Evolutionary conservation across 1,140 invertebrate species (phyloP).

Genomic region (Ladona fulva): DNA sequence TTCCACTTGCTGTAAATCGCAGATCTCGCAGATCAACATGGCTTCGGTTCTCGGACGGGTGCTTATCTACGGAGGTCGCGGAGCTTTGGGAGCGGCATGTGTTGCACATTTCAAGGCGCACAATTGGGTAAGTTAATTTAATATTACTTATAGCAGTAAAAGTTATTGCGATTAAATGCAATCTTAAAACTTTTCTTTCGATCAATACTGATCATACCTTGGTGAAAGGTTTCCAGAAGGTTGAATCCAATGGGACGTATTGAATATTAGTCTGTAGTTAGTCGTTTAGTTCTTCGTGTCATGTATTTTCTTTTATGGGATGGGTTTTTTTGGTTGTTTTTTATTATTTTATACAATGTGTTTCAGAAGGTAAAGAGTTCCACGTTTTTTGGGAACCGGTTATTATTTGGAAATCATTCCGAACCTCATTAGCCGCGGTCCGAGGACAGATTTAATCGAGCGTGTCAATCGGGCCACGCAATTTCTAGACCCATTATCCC

Average conservation of each 20-base stretch:
- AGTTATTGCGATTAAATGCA: background rate
- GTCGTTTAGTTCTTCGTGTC: too few relatives aligned
- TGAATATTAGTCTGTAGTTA: background rate
- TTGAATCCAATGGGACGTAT: background rate
- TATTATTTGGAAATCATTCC: background rate
- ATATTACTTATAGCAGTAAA: background rate
- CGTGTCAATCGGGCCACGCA: background rate
- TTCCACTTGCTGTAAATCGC: conserved; percentile 18
- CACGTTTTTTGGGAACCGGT: background rate
- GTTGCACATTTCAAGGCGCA: conserved; percentile 82
- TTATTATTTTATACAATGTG: too few relatives aligned
- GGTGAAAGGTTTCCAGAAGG: conserved; percentile 3
- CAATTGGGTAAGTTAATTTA: conserved; percentile 61
- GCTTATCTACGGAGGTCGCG: conserved; percentile 87
- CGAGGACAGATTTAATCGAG: background rate
- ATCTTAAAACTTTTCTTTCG: background rate
- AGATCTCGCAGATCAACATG: background rate
- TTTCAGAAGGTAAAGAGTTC: background rate
- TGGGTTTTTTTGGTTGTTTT: too few relatives aligned
- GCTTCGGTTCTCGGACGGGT: conserved; percentile 49
- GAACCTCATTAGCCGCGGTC: background rate
- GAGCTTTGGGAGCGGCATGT: conserved; percentile 80
- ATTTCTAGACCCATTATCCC: background rate
- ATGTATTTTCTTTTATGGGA: too few relatives aligned
- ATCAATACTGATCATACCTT: background rate